Base-by-base conservation (phyloP, 2,797 vertebrate species). In the Graptemys geographica region DNA sequence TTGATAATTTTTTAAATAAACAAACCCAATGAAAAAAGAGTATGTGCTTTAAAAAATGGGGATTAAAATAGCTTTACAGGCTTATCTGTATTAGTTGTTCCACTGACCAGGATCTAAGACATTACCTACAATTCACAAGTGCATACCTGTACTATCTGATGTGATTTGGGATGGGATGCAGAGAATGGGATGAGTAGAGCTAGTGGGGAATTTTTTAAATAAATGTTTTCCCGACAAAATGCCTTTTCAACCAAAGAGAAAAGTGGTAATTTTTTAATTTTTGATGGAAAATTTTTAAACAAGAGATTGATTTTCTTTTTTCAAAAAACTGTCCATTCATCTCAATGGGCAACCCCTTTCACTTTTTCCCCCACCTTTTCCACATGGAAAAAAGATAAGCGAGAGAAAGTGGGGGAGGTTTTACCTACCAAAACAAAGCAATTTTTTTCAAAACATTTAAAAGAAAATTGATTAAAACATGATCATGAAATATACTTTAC, bases 161-260 rank as follows among this genome's bases (percentile, higher is more conserved):
- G 44, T 31, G 74, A 27, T 33, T 11, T 81, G 44, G n/a, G 80
- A 2, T 91, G 59, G 95, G 90, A 57, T 49, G 28, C 21, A 93
- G 47, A 87, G 84, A 90, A 9, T 86, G 81, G 88, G 57, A 85
- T 92, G 89, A 92, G 90, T 96, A 85, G 92, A 93, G 62, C 55
- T 4, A 41, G 41, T 49, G 81, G n/a, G 25, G 49, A 95, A 69
- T 91, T 91, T 93, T 90, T 81, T 49, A 89, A 72, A 72, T 79
- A 33, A 72, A 79, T 84, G 16, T 93, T 83, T 84, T 91, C 55
- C 69, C 78, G 78, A 87, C 55, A 94, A 88, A 95, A 93, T 79
- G 19, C 52, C 83, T 25, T 87, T 86, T 89, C 41, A 23, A 49
- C 91, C 27, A 15, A 91, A 87, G 52, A 23, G 0, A 84, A 78